phyloP scores from a whole-genome alignment of 2,888 invertebrate species.

The Tinea trinotella region DNA sequence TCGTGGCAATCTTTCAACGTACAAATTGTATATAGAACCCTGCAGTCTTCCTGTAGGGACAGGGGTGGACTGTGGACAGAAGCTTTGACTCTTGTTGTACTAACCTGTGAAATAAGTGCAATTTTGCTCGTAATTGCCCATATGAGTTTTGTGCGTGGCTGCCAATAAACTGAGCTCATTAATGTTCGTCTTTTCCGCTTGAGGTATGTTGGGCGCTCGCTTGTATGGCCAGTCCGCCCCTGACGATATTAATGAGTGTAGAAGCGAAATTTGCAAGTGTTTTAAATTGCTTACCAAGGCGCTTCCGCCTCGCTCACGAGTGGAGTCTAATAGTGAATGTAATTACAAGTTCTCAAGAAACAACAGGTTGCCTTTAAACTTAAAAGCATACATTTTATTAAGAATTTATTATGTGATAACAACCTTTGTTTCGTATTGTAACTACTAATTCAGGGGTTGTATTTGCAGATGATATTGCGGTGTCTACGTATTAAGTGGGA shows the following conservation, averaged over 20 bases:
- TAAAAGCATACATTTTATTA: neutral
- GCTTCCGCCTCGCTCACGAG: conserved; percentile 45
- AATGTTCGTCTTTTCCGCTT: conserved; percentile 72
- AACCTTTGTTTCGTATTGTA: neutral
- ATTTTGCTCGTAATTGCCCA: conserved; percentile 72
- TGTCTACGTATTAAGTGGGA: conserved; percentile 36
- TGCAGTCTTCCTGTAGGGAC: conserved; percentile 70
- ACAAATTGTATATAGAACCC: conserved; percentile 38
- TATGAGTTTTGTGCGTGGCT: conserved; percentile 73
- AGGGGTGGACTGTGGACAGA: conserved; percentile 64
- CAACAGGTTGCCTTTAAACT: conserved; percentile 14
- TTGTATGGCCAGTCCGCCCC: conserved; percentile 74
- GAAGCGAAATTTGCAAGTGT: conserved; percentile 70
- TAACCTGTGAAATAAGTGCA: conserved; percentile 73
- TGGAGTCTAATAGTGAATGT: conserved; percentile 57
- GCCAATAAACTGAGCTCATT: conserved; percentile 73
- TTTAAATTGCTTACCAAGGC: conserved; percentile 56
- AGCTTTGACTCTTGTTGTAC: conserved; percentile 33
- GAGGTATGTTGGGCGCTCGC: conserved; percentile 68
- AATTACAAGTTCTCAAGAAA: conserved; percentile 37
- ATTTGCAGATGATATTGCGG: conserved; percentile 29
- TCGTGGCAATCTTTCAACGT: neutral
- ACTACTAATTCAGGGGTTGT: neutral
- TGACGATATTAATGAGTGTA: conserved; percentile 73
- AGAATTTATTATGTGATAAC: neutral